Evolutionary conservation across 2,113 vertebrate genomes (phyloP), one percentile per base, ranked within the genome.

Genomic region (Ammodramus savannarum): DNA sequence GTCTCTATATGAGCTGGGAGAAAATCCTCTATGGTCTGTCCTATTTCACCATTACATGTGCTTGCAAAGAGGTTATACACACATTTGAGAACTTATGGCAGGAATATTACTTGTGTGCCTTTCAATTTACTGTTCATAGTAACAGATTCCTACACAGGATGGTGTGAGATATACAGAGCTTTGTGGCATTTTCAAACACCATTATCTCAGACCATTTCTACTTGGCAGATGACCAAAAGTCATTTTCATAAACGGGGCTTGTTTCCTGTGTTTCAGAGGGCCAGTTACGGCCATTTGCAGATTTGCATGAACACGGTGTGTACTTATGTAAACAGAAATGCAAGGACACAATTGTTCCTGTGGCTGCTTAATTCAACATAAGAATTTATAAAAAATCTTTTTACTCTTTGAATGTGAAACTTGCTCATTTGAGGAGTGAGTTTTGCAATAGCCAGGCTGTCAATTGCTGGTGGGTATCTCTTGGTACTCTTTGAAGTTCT

Each of bases 11-110:
- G 31, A 79, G 23, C 54, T 77, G n/a, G 25, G 21, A 48, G 16
- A 65, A 63, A 10, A 22, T 73, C 22, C 7, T 68, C 36, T 73
- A 17, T 57, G 4, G 1, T 69, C 31, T 54, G 8, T 86, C 27
- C 36, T 93, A 10, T 27, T 65, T 18, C 54, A 76, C 39, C 12
- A 6, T 62, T 85, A 38, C 13, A 6, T 21, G 11, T 21, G 11
- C 41, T 87, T 87, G 89, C n/a, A 73, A 27, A 57, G 17, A 25
- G 20, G 8, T 73, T 57, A 16, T n/a, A 10, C 7, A 29, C 2
- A 2, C 17, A 10, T 25, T 31, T 0, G 4, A 91, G 51, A 89
- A 57, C 1, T 61, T 34, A 23, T 0, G 8, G 16, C 54, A 11
- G 75, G 43, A 90, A 16, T 85, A 31, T 6, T 15, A 41, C 27